Base-by-base conservation (phyloP, 1,140 invertebrate species). In the Eupeodes corollae region DNA sequence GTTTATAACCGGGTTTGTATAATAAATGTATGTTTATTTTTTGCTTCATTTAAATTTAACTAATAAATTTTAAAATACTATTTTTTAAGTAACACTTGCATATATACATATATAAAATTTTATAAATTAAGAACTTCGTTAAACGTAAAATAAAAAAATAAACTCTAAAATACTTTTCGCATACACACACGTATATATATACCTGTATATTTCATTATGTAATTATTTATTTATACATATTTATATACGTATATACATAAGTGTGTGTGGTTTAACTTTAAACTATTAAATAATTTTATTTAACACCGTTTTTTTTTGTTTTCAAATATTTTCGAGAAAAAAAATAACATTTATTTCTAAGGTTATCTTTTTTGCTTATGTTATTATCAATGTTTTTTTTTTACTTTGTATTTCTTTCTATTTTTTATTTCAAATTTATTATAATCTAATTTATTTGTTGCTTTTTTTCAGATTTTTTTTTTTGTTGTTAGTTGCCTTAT, bases 391-490 rank as follows among this genome's bases (percentile, higher is more conserved):
- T 45, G 12, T 11, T 45, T 33, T 32, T 47, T 42, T 19, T 18
- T 47, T 39, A 47, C 39, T 30, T 47, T 40, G 15, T 39, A 5
- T 42, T 13, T 13, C n/a, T 19, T 21, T 42, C n/a, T 19, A 19
- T 16, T n/a, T 46, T 46, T 37, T 46, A 37, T 32, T 37, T 19
- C 18, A 6, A 37, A 37, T 33, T 46, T 8, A 19, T 16, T 19
- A 5, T 35, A 19, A 16, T 41, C 18, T 41, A 41, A 3, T 41
- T 41, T 41, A 16, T 53, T 59, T 53, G 48, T 55, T 59, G 44
- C 47, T 56, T 47, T 51, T 34, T 51, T 61, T 46, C 49, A 44
- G 32, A 46, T 56, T 51, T 50, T 13, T 37, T 10, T 37, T n/a
- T 13, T 37, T 37, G 15, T 5, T n/a, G 15, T 15, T 15, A 37